phyloP scores from a whole-genome alignment of 1,140 invertebrate species.

The Drosophila lini region DNA sequence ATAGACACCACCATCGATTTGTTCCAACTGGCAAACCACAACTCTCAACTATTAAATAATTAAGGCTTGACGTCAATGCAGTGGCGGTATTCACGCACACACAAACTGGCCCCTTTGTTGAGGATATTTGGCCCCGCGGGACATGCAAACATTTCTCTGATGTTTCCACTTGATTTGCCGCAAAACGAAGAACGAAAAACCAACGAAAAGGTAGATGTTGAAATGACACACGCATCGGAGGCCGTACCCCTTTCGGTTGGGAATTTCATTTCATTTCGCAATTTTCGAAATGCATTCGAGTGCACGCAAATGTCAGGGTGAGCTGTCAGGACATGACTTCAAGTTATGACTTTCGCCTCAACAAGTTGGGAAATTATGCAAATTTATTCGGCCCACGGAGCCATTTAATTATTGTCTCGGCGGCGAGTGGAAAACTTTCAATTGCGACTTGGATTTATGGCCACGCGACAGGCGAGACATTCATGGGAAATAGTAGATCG shows the following conservation, averaged over 20 bases:
- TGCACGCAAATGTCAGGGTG: constrained; percentile 36
- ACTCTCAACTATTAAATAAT: constrained; percentile 48
- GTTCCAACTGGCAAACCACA: constrained; percentile 21
- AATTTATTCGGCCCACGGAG: constrained; percentile 42
- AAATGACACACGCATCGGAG: constrained; percentile 36
- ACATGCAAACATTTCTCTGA: constrained; percentile 43
- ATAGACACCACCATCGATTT: constrained; percentile 30
- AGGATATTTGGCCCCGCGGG: constrained; percentile 28
- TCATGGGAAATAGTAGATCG: neutral
- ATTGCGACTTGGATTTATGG: constrained; percentile 56
- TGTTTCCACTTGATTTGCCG: constrained; percentile 40
- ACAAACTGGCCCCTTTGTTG: constrained; percentile 6
- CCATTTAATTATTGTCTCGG: constrained; percentile 56
- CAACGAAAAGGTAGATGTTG: constrained; percentile 3
- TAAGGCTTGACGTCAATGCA: constrained; percentile 66
- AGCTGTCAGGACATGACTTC: constrained; percentile 33
- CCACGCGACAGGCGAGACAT: constrained; percentile 30
- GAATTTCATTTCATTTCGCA: constrained; percentile 27
- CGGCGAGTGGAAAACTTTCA: constrained; percentile 30
- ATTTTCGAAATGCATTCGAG: constrained; percentile 57
- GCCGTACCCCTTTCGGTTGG: neutral
- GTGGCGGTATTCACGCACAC: constrained; percentile 27
- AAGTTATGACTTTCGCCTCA: constrained; percentile 47
- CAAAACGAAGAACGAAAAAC: constrained; percentile 8
- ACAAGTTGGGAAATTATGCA: constrained; percentile 64